These are phyloP conservation scores for Mus caroli DNA, from an alignment of 2,797 vertebrate genomes.

Conservation along the genomic window DNA sequence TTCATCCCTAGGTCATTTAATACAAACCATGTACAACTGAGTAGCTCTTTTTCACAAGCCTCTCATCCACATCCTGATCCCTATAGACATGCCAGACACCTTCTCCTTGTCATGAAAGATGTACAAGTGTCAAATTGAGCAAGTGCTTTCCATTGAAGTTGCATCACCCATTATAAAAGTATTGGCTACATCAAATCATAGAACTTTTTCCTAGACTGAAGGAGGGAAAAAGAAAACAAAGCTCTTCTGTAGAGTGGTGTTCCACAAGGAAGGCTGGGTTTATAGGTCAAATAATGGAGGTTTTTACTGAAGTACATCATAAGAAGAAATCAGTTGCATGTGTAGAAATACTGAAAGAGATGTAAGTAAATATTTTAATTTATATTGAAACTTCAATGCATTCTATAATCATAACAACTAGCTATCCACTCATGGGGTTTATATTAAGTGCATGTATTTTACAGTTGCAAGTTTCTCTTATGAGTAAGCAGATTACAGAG, in stretches of 20 bases:
- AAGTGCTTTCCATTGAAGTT: neutral
- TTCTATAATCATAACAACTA: conserved; percentile 14
- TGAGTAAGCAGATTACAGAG: neutral
- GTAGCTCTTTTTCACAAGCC: neutral
- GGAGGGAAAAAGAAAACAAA: neutral
- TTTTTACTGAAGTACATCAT: neutral
- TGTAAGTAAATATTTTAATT: conserved; percentile 8
- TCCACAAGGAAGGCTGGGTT: neutral
- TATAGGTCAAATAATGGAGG: neutral
- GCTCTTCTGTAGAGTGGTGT: neutral
- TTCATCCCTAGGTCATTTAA: neutral
- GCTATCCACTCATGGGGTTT: neutral
- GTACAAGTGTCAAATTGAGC: neutral
- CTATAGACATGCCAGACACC: neutral
- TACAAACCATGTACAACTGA: neutral
- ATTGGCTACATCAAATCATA: neutral
- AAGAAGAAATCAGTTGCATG: neutral
- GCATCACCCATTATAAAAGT: neutral
- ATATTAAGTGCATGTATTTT: neutral
- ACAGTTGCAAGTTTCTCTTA: neutral
- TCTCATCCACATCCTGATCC: neutral
- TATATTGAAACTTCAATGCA: neutral
- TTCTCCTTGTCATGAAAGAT: neutral
- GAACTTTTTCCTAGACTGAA: neutral
- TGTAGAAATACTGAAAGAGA: neutral